phyloP scores from a whole-genome alignment of 2,888 invertebrate species.

The Trachelus troglodyta region DNA sequence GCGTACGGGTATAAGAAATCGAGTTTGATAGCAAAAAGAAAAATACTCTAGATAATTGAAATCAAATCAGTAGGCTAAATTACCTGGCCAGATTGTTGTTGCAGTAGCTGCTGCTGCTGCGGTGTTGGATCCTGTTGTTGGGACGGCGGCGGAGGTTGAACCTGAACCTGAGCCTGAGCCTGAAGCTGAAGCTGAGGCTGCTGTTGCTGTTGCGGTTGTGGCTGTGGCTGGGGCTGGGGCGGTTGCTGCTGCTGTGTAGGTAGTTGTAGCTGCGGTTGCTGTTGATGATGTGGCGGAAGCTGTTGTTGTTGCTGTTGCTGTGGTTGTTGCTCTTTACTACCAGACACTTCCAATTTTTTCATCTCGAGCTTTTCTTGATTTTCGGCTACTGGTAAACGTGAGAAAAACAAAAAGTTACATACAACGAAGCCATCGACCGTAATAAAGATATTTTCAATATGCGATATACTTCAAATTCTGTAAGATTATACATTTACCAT shows the following conservation, averaged over 20 bases:
- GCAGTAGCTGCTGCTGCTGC: slow-evolving; percentile 38
- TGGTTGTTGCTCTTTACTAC: slow-evolving; percentile 44
- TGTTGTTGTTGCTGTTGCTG: slow-evolving; percentile 58
- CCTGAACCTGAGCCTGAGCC: slow-evolving; percentile 14
- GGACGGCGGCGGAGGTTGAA: slow-evolving; percentile 18
- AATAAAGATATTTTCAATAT: neutral
- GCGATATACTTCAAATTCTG: neutral
- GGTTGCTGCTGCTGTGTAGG: slow-evolving; percentile 33
- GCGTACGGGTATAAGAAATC: neutral
- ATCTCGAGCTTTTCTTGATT: slow-evolving; percentile 57
- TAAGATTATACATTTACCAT: slow-evolving; percentile 55
- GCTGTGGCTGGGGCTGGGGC: slow-evolving; percentile 33
- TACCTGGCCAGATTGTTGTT: slow-evolving; percentile 29
- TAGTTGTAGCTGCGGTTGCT: slow-evolving; percentile 16
- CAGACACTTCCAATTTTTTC: slow-evolving; percentile 55
- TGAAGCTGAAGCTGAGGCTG: slow-evolving; percentile 32
- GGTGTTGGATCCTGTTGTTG: slow-evolving; percentile 25
- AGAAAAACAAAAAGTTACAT: neutral
- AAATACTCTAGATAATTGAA: neutral
- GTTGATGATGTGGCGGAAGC: slow-evolving; percentile 38
- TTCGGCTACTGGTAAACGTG: slow-evolving; percentile 41
- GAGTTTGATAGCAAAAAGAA: slow-evolving; percentile 5
- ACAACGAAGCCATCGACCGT: neutral
- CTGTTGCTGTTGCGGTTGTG: slow-evolving; percentile 43
- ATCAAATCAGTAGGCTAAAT: slow-evolving; percentile 16